Base-by-base conservation (phyloP, 1,140 invertebrate species). In the Apis florea region DNA sequence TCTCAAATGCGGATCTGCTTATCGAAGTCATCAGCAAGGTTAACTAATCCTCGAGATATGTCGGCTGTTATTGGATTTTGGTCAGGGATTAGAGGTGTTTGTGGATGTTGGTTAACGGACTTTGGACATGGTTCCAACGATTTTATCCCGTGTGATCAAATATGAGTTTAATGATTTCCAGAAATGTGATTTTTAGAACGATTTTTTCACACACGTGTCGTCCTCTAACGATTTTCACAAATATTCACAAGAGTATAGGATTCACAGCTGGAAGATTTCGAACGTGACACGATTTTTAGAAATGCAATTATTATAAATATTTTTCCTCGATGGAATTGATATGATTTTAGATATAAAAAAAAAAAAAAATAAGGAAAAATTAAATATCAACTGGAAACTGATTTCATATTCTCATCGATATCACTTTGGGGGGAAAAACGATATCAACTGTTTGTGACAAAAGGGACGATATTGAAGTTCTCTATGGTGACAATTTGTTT, bases 1-100 rank as follows among this genome's bases (percentile, higher is more conserved):
- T 80, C 78, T 80, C 66, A 80, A 71, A 80, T 61, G 8, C 11
- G n/a, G 58, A 74, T 66, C 78, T 74, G 71, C 19, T 24, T 19
- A 71, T 19, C 40, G 31, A 59, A 73, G 40, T 64, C 59, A 26
- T 64, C 61, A 24, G 24, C 19, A 59, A 78, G 47, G 40, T 71
- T 61, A 11, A 47, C 31, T 73, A 66, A 80, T 74, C 61, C 66
- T 24, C 12, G 19, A 53, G 51, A 31, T 64, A 26, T 80, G 61
- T 72, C 13, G 69, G 6, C 66, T 31, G 24, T 26, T 19, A 40
- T 17, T 40, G 51, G 19, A 40, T 24, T 56, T 40, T 40, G 69
- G 19, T 1, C 11, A 11, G 24, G 2, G 12, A 21, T 2, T 56
- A 11, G 6, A 40, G 12, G 21, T n/a, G 53, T 71, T 56, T 21